These are phyloP conservation scores for Oscheius sp. DNA, from an alignment of 2,888 invertebrate genomes.

Conservation along the genomic window DNA sequence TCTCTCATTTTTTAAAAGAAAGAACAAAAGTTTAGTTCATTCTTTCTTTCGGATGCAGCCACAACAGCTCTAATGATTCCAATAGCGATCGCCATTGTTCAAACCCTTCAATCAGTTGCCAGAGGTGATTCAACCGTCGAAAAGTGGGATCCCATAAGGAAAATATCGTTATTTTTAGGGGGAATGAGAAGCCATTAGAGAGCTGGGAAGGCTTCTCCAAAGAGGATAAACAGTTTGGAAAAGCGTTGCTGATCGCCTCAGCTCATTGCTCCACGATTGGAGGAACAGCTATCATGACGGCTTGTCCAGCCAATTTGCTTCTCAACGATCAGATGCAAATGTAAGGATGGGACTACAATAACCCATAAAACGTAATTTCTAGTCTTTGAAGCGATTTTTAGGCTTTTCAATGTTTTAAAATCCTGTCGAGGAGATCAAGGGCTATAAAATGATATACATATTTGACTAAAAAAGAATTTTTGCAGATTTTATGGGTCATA, in stretches of 20 bases:
- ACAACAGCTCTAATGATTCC: slow-evolving; percentile 88
- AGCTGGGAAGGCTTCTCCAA: background rate
- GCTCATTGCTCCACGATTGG: slow-evolving; percentile 50
- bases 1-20: background rate
- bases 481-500: slow-evolving; percentile 14
- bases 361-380: too few species aligned
- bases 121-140: background rate
- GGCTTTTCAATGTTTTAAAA: background rate
- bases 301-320: slow-evolving; percentile 47
- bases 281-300: slow-evolving; percentile 49
- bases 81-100: slow-evolving; percentile 84
- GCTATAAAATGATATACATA: background rate
- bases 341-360: background rate
- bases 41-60: slow-evolving; percentile 64
- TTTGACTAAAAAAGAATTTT: background rate
- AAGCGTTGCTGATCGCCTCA: slow-evolving; percentile 43
- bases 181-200: background rate
- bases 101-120: slow-evolving; percentile 18
- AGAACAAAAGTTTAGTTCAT: slow-evolving; percentile 29
- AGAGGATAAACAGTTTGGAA: slow-evolving; percentile 14
- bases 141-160: background rate
- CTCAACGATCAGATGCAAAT: slow-evolving; percentile 13
- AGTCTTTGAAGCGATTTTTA: too few species aligned
- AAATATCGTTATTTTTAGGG: too few species aligned
- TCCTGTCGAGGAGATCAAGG: background rate